A percentile compares a stretch with the other conserved stretches of the same genome.
Conservation (phyloP, 2,113 vertebrate genomes). For the Glaucidium brasilianum region DNA sequence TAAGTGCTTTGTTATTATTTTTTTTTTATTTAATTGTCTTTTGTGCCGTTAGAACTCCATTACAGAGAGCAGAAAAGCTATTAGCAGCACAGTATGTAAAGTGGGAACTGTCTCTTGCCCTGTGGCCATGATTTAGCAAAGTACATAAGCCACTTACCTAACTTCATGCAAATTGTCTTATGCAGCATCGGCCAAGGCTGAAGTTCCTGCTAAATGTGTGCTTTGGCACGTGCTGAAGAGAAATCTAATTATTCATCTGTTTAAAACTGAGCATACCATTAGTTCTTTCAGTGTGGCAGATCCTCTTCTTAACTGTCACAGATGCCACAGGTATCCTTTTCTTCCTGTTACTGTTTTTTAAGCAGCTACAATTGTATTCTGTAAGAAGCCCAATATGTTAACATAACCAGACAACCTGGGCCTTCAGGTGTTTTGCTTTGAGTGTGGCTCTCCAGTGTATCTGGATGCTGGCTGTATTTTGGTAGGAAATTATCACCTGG, state of each 20-base stretch:
- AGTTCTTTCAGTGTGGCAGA: neutral
- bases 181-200: neutral
- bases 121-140: neutral
- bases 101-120: slow-evolving; percentile 18
- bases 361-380: neutral
- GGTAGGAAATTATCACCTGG: neutral
- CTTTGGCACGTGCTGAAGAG: neutral
- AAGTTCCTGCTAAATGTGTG: neutral
- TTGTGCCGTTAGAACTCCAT: slow-evolving; percentile 23
- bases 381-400: neutral
- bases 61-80: slow-evolving; percentile 39
- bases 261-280: neutral
- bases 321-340: neutral
- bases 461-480: neutral
- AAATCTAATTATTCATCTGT: neutral
- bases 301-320: neutral
- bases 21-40: slow-evolving; percentile 18
- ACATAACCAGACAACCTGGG: neutral
- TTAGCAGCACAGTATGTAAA: slow-evolving; percentile 21
- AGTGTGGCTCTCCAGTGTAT: neutral
- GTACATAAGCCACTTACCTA: slow-evolving; percentile 18
- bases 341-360: neutral
- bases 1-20: neutral
- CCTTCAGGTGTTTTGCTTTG: neutral
- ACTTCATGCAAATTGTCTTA: neutral